Evolutionary conservation across 1,140 invertebrate genomes (phyloP), one percentile per base, ranked within the genome.

Genomic region (Scaptomyza hsui): DNA sequence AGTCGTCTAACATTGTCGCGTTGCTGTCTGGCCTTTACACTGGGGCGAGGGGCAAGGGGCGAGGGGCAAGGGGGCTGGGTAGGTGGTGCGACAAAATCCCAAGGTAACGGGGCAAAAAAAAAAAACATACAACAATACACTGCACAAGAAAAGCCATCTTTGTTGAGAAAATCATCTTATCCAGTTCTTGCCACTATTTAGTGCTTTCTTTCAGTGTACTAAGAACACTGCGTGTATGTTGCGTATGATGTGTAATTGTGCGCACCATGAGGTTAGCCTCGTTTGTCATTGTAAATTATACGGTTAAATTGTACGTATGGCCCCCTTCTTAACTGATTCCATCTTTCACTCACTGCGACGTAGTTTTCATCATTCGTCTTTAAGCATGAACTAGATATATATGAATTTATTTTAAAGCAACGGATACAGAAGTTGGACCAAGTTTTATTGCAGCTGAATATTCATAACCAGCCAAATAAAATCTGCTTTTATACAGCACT

Each of bases 241-340:
- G 51, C 44, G 65, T 67, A 29, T 9, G 26, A 29, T 29, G 82
- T 78, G 82, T 88, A 88, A 88, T 88, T 88, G 82, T 82, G 82
- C 82, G 72, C 72, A 88, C 61, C 63, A 59, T 29, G 26, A 63
- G 68, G 45, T 51, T 71, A 75, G 64, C 82, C 82, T 88, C 82
- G 83, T 88, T 88, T 88, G 82, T 89, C 82, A 89, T 82, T 88
- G 82, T 88, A 89, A 88, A 88, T 88, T 88, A 88, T 88, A 79
- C 64, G 78, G 82, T 88, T 88, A 73, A 88, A 88, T 88, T 86
- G 82, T 78, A 77, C 63, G 65, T 74, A 29, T 29, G 26, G 26
- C 26, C 24, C 4, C 19, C 19, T 21, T 4, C 19, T 70, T 67
- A 75, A 67, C 72, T 72, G 74, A 62, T 75, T 67, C 41, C 9